Conservation (phyloP, 2,888 invertebrate species). For the Zootermopsis nevadensis region DNA sequence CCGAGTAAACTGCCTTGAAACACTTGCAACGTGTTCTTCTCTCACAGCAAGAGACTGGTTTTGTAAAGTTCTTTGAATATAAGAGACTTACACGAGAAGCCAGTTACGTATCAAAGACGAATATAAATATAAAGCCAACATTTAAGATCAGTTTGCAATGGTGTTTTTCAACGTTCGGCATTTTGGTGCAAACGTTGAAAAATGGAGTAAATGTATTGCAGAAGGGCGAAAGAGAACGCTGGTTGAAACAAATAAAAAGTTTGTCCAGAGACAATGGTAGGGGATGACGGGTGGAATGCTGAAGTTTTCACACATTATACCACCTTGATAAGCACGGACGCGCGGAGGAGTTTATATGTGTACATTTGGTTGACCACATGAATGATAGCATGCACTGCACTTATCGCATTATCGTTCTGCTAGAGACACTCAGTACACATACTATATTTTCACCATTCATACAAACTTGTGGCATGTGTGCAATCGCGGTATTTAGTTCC, state of each 20-base stretch:
- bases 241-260: constrained; percentile 35
- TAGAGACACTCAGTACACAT: constrained; percentile 21
- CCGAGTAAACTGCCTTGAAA: no score
- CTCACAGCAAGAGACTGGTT: no score
- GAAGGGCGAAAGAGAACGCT: constrained; percentile 25
- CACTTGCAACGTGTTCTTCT: no score
- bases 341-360: constrained; percentile 40
- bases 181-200: not conserved
- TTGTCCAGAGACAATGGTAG: not conserved
- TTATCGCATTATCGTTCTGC: constrained; percentile 34
- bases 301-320: constrained; percentile 28
- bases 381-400: constrained; percentile 28
- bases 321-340: constrained; percentile 40
- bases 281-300: constrained; percentile 34
- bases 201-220: not conserved
- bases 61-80: no score
- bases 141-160: no score
- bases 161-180: no score
- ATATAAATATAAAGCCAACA: no score
- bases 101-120: no score
- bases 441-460: constrained; percentile 23
- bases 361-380: constrained; percentile 36
- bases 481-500: constrained; percentile 6
- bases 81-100: no score
- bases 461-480: constrained; percentile 27